A percentile compares a stretch with the other conserved stretches of the same genome.
phyloP scores from a whole-genome alignment of 1,140 invertebrate species.

The Acromyrmex echinatior region DNA sequence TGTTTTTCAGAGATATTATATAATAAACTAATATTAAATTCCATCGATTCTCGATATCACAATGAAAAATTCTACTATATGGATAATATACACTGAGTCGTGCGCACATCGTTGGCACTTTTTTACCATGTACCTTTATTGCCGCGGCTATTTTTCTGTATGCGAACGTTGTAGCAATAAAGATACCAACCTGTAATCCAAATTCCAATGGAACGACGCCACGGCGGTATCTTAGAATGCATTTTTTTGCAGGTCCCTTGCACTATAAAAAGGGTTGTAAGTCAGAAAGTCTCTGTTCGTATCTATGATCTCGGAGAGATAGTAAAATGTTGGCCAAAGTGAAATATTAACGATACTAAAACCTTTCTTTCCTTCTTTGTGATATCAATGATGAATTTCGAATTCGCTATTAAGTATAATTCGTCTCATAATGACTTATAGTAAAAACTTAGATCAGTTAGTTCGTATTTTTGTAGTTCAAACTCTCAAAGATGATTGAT shows the following conservation, averaged over 20 bases:
- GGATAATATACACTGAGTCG: conserved; percentile 8
- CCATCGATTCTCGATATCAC: conserved; percentile 65
- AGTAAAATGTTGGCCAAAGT: conserved; percentile 38
- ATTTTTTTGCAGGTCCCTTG: conserved; percentile 24
- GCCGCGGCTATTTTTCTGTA: conserved; percentile 7
- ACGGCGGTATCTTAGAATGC: conserved; percentile 47
- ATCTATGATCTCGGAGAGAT: conserved; percentile 18
- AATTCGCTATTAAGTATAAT: background rate
- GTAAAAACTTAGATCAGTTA: background rate
- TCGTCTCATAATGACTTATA: background rate
- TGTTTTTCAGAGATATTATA: conserved; percentile 13
- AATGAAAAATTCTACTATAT: conserved; percentile 19
- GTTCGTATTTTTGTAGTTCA: background rate
- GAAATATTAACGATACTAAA: conserved; percentile 56
- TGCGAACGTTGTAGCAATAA: conserved; percentile 56
- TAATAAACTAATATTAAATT: conserved; percentile 71
- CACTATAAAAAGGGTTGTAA: conserved; percentile 19
- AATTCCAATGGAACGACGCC: conserved; percentile 61
- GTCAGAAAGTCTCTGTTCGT: conserved; percentile 54
- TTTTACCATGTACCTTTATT: conserved; percentile 42
- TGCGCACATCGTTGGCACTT: conserved; percentile 1
- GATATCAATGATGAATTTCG: background rate
- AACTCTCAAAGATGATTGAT: background rate
- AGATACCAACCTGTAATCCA: conserved; percentile 69
- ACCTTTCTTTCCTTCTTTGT: conserved; percentile 14